phyloP scores from a whole-genome alignment of 2,888 invertebrate genomes.

The Encarsia formosa region DNA sequence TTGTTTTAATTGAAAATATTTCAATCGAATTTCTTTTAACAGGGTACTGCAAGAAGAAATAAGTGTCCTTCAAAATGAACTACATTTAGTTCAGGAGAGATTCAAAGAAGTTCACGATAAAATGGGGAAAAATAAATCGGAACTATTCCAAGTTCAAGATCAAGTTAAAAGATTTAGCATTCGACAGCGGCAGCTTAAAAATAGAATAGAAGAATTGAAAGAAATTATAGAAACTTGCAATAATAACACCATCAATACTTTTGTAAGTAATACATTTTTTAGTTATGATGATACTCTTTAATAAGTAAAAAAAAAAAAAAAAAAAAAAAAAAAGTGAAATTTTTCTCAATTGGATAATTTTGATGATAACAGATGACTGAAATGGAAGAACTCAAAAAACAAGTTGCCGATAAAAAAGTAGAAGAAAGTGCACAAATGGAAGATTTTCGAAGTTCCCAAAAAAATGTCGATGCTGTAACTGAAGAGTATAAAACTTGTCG shows the following conservation, averaged over 20 bases:
- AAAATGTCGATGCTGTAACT: constrained; percentile 48
- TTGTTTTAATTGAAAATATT: constrained; percentile 1
- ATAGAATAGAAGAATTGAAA: constrained; percentile 34
- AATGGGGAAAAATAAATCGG: constrained; percentile 29
- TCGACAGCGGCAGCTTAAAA: constrained; percentile 31
- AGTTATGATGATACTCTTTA: too few species aligned
- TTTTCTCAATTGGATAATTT: not conserved
- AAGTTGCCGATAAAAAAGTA: constrained; percentile 33
- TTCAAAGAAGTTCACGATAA: constrained; percentile 30
- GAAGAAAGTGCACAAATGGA: constrained; percentile 39
- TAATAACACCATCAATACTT: constrained; percentile 31
- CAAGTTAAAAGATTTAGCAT: constrained; percentile 30
- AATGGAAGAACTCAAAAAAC: constrained; percentile 47
- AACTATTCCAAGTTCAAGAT: constrained; percentile 29
- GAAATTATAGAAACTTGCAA: constrained; percentile 35
- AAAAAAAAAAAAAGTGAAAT: not conserved
- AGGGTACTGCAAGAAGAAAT: constrained; percentile 38
- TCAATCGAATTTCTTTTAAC: constrained; percentile 2
- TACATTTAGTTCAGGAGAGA: constrained; percentile 13
- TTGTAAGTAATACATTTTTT: constrained; percentile 34
- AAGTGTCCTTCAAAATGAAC: constrained; percentile 28
- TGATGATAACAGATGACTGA: constrained; percentile 42
- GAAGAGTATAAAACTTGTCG: constrained; percentile 38
- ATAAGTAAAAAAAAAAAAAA: too few species aligned
- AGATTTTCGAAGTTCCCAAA: constrained; percentile 45